Conservation (phyloP, 2,113 vertebrate species). For the Varanus salvator region DNA sequence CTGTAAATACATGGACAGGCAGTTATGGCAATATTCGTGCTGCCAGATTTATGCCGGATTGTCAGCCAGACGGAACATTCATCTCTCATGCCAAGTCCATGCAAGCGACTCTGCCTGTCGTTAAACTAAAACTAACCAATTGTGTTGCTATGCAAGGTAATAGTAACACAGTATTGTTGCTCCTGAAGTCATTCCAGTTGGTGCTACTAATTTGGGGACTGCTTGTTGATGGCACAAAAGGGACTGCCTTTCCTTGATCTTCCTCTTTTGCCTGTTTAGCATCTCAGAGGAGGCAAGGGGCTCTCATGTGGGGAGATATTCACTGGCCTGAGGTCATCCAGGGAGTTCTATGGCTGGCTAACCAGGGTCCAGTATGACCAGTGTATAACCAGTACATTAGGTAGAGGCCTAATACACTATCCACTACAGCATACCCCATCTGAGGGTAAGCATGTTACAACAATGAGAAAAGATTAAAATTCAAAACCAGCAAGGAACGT, state of each 20-base stretch:
- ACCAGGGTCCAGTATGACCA: background rate
- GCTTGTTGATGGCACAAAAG: background rate
- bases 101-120: background rate
- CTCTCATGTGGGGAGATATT: background rate
- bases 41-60: slow-evolving; percentile 16
- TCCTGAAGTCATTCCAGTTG: background rate
- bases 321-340: background rate
- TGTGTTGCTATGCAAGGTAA: background rate
- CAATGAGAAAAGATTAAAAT: background rate
- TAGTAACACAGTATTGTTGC: background rate
- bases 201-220: background rate
- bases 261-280: background rate
- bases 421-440: background rate
- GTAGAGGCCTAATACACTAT: background rate
- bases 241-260: background rate
- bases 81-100: slow-evolving; percentile 22
- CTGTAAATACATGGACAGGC: slow-evolving; percentile 37
- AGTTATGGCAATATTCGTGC: slow-evolving; percentile 35
- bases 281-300: background rate
- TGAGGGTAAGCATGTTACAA: background rate
- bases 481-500: background rate
- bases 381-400: too few relatives aligned
- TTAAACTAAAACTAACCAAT: background rate
- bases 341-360: background rate
- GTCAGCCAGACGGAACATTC: background rate